These are phyloP conservation scores for Ceryle rudis DNA, from an alignment of 2,797 vertebrate genomes.

Conservation along the genomic window DNA sequence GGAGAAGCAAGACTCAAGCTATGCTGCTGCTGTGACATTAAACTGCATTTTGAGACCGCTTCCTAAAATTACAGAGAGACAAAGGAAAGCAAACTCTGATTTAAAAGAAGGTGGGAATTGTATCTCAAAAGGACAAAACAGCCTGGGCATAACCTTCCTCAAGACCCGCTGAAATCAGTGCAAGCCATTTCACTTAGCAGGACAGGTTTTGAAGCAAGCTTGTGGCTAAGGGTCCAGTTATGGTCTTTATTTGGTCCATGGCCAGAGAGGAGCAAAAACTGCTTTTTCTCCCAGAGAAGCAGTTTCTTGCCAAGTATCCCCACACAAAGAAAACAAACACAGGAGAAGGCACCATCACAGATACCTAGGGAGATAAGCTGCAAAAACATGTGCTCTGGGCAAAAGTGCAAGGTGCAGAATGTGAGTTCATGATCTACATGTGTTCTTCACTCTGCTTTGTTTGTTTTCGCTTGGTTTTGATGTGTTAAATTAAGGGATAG, in stretches of 20 bases:
- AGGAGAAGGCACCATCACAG: slow-evolving; percentile 22
- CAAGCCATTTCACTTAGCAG: fast-evolving
- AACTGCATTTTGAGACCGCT: background rate
- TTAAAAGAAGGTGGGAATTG: background rate
- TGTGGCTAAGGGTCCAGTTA: background rate
- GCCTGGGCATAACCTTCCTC: background rate
- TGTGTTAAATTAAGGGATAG: slow-evolving; percentile 73
- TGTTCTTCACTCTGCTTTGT: slow-evolving; percentile 55
- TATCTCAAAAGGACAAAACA: background rate
- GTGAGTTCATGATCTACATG: slow-evolving; percentile 68
- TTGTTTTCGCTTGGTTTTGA: slow-evolving; percentile 69
- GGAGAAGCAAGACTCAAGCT: background rate
- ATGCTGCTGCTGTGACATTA: background rate
- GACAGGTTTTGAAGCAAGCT: background rate
- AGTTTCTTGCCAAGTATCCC: slow-evolving; percentile 60
- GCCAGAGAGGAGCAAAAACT: slow-evolving; percentile 27
- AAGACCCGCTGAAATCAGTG: background rate
- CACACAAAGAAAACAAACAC: slow-evolving; percentile 64
- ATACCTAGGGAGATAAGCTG: slow-evolving; percentile 58
- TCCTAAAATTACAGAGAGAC: background rate
- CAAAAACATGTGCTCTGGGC: slow-evolving; percentile 60
- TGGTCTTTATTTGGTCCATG: slow-evolving; percentile 15
- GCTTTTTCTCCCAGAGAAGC: slow-evolving; percentile 46
- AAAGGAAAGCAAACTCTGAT: background rate
- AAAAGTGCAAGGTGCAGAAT: slow-evolving; percentile 74